Evolutionary conservation across 2,113 vertebrate species (phyloP).

Genomic region (Apteryx owenii): DNA sequence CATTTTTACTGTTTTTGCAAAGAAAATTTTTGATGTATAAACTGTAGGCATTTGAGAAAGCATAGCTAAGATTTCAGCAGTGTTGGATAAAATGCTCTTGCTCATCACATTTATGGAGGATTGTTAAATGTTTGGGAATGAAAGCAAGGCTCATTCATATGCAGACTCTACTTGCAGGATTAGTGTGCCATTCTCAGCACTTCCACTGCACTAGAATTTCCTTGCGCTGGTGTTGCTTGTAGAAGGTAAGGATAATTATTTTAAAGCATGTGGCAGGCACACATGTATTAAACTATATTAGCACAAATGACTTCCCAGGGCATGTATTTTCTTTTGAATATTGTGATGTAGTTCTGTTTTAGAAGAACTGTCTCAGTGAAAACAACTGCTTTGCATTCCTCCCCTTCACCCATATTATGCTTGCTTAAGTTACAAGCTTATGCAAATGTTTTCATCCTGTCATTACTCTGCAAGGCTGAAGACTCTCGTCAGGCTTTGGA

Average conservation of each 20-base stretch:
- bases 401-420: neutral
- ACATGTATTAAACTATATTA: neutral
- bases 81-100: neutral
- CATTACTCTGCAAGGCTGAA: neutral
- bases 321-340: neutral
- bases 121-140: neutral
- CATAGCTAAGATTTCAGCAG: accelerated
- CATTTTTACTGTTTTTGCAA: neutral
- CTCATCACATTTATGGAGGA: neutral
- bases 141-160: constrained; percentile 7
- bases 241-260: neutral
- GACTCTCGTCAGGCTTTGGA: neutral
- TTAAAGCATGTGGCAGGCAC: neutral
- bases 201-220: neutral
- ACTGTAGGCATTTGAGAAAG: neutral
- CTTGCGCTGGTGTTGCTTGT: neutral
- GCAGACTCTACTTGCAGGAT: constrained; percentile 27
- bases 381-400: constrained; percentile 31
- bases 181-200: constrained; percentile 6
- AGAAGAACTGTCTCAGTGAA: neutral
- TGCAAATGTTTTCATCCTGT: constrained; percentile 26
- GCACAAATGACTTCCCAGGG: neutral
- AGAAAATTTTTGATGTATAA: neutral
- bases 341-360: neutral
- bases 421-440: constrained; percentile 26